Evolutionary conservation across 2,113 vertebrate species (phyloP), one percentile per base, ranked within the genome.

Genomic region (Tupaia tana): DNA sequence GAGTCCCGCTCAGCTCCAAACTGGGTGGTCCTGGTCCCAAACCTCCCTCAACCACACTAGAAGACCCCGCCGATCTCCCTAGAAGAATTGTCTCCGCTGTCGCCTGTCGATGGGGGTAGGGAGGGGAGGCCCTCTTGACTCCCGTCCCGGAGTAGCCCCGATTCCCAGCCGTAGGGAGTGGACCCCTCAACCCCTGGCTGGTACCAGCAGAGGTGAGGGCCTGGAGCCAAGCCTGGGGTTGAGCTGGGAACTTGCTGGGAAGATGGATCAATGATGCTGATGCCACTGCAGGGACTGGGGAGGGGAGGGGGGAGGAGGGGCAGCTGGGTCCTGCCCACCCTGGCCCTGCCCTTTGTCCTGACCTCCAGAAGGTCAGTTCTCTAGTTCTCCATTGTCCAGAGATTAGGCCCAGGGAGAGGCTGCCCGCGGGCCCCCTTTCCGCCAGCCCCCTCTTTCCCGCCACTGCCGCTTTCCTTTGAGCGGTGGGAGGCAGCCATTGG

Each of bases 21-120:
- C 73, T 95, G 95, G 97, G 97, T 97, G 97, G 97, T 97, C 97
- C 75, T 74, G 91, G 63, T 27, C 64, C 80, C 74, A 86, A 87
- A 86, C 67, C 89, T 87, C 67, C 29, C 58, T 71, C 54, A 34
- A 34, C 73, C 22, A 59, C 80, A 34, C 78, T 67, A 16, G 27
- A 80, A 4, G 58, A 87, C 34, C 67, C 52, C 34, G n/a, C 31
- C 58, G 19, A 29, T 77, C 56, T 96, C 56, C 64, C 66, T 11
- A 6, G 69, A 88, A 87, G 74, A 31, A 64, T 61, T 73, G 80
- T 74, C 29, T 82, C 31, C 31, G 67, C n/a, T 24, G 34, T 63
- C 54, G 63, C 43, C 73, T 59, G n/a, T 74, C 7, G 52, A 56
- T 18, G n/a, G 84, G 34, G 34, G 34, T 43, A 43, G 27, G 20